Percentiles rank a stretch among this genome's conserved stretches.
Conservation (phyloP, 2,797 vertebrate genomes). For the Micromesistius poutassou region DNA sequence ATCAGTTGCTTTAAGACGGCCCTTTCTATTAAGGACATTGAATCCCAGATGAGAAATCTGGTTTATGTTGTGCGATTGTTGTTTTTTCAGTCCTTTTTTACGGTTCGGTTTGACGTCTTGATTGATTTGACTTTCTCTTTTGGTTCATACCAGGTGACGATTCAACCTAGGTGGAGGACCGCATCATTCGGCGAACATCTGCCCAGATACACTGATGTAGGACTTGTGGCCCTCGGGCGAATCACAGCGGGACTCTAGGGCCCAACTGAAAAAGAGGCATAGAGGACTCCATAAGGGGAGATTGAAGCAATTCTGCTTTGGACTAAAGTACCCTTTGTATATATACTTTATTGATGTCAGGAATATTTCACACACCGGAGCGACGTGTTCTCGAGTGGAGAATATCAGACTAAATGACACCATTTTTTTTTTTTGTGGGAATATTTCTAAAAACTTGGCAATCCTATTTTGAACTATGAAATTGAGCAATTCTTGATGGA, state of each 20-base stretch:
- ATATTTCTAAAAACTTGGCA: conserved; percentile 58
- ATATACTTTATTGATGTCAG: conserved; percentile 45
- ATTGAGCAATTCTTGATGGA: conserved; percentile 57
- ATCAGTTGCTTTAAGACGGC: no score
- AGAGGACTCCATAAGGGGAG: conserved; percentile 50
- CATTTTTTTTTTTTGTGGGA: conserved; percentile 35
- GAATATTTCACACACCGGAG: conserved; percentile 44
- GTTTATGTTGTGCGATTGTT: background rate
- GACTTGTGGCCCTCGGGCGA: conserved; percentile 35
- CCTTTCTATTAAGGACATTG: background rate
- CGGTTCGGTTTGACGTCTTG: background rate
- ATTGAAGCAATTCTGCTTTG: conserved; percentile 62
- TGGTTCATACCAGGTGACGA: background rate
- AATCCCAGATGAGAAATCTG: background rate
- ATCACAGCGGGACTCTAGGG: conserved; percentile 38
- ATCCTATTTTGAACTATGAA: conserved; percentile 49
- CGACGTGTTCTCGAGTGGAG: conserved; percentile 46
- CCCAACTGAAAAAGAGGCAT: conserved; percentile 36
- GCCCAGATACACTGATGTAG: conserved; percentile 33
- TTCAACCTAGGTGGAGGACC: background rate
- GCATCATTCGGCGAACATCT: background rate
- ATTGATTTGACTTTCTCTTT: background rate
- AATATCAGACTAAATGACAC: conserved; percentile 47
- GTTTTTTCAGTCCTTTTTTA: background rate
- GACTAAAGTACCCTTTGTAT: conserved; percentile 58